Percentiles rank a stretch among this genome's conserved stretches.
Evolutionary conservation across 2,113 vertebrate species (phyloP).

Genomic region (Mus musculus): DNA sequence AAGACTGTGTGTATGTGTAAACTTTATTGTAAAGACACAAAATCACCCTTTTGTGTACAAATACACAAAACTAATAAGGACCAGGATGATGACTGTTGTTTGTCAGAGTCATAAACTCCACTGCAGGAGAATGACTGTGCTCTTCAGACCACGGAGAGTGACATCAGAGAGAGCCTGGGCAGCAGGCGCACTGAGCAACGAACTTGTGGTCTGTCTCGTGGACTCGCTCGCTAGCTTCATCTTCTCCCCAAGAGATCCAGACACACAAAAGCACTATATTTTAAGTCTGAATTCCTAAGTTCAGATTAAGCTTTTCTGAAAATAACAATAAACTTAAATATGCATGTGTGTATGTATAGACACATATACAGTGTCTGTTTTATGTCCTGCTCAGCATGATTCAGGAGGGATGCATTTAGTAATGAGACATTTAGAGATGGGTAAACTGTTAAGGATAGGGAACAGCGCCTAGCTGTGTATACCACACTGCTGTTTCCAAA

Average conservation of each 20-base stretch:
- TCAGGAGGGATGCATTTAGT: slow-evolving; percentile 59
- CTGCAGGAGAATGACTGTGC: neutral
- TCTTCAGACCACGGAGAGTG: slow-evolving; percentile 49
- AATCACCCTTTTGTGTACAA: slow-evolving; percentile 26
- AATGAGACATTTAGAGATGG: neutral
- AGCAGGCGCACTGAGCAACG: slow-evolving; percentile 68
- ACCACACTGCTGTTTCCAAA: slow-evolving; percentile 27
- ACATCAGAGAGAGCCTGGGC: neutral
- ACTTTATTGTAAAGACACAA: neutral
- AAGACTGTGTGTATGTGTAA: neutral
- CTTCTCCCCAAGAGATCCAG: slow-evolving; percentile 78
- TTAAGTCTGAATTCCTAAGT: slow-evolving; percentile 76
- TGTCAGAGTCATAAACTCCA: neutral
- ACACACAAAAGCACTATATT: slow-evolving; percentile 80
- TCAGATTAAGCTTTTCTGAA: slow-evolving; percentile 76
- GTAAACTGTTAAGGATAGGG: slow-evolving; percentile 36
- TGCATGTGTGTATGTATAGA: too few relatives aligned
- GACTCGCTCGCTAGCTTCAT: slow-evolving; percentile 82
- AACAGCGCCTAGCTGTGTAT: neutral
- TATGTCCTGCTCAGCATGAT: slow-evolving; percentile 45
- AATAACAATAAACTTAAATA: slow-evolving; percentile 59
- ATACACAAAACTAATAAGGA: slow-evolving; percentile 9
- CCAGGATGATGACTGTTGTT: neutral
- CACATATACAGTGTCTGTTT: slow-evolving; percentile 47
- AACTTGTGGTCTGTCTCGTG: slow-evolving; percentile 67